Base-by-base conservation (phyloP, 64 coral and sea anemone species). In the Montipora cactus region DNA sequence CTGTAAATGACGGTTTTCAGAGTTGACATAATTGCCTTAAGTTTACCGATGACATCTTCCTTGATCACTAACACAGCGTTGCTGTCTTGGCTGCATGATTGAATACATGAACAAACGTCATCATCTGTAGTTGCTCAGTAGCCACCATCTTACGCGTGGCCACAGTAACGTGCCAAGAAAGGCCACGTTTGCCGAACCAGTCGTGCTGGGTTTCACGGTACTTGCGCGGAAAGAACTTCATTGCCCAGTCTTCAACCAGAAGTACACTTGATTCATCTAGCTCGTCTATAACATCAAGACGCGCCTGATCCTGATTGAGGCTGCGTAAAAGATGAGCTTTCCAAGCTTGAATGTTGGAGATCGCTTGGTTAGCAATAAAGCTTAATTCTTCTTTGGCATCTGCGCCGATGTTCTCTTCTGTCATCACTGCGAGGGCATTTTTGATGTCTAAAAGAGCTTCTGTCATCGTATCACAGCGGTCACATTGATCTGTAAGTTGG, bases 71-170 rank as follows among this genome's bases (percentile, higher is more conserved):
- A 37, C 74, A 88, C 85, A 18, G 48, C 14, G 66, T 20, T 47
- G 45, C 67, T 88, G 85, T 88, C 85, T 74, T 75, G 85, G 85
- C 18, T 88, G 53, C 85, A 28, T 16, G 64, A 50, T 75, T 88
- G 85, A n/a, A 88, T 20, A 88, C 85, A 22, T 88, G 70, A 7
- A 50, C 85, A 51, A 88, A 88, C n/a, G 85, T 74, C 70, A 88
- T 51, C 85, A 88, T 88, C 5, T 71, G 83, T 20, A 75, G 47
- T 25, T 87, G 5, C 4, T 73, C 44, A 55, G 7, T 70, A 8
- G 48, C 45, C 55, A 53, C 13, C 3, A 49, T 21, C 84, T 73
- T 71, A 14, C 67, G 47, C 13, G 21, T 87, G 8, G 87, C 74
- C 25, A 89, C 87, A 25, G 72, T 61, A 64, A 89, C 53, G 47